Evolutionary conservation across 2,888 invertebrate genomes (phyloP).

Genomic region (Perizoma flavofasciatum): DNA sequence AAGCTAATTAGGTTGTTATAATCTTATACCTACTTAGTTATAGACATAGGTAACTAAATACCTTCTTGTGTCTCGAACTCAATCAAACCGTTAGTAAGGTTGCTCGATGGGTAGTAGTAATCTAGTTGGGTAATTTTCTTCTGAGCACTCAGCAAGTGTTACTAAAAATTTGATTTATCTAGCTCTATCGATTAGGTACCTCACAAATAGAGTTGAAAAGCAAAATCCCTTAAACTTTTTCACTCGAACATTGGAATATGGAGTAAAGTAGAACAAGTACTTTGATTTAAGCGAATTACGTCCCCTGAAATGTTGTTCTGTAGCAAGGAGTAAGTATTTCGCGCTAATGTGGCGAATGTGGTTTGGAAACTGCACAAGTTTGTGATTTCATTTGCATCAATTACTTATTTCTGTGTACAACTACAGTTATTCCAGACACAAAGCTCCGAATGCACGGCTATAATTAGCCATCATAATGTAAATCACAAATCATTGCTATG

Average conservation of each 20-base stretch:
- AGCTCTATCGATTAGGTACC: neutral
- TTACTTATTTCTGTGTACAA: slow-evolving; percentile 14
- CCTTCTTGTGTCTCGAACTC: too few species aligned
- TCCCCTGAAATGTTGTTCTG: slow-evolving; percentile 17
- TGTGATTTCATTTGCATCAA: slow-evolving; percentile 30
- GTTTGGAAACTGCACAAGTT: slow-evolving; percentile 20
- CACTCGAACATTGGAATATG: slow-evolving; percentile 17
- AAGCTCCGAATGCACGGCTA: slow-evolving; percentile 1
- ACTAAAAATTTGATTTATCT: too few species aligned
- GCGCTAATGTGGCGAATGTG: slow-evolving; percentile 22
- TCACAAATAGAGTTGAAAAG: slow-evolving; percentile 4
- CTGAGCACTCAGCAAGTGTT: too few species aligned
- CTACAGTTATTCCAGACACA: slow-evolving; percentile 7
- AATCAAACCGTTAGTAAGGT: too few species aligned
- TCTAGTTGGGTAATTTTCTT: too few species aligned
- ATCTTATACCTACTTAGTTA: too few species aligned
- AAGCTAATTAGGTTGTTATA: too few species aligned
- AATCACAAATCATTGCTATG: too few species aligned
- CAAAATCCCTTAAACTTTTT: slow-evolving; percentile 8
- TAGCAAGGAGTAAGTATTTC: slow-evolving; percentile 11
- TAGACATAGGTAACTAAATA: too few species aligned
- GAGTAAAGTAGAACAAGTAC: slow-evolving; percentile 10
- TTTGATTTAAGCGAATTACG: slow-evolving; percentile 20
- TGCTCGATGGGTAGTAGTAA: too few species aligned
- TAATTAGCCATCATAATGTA: neutral